A percentile compares a stretch with the other conserved stretches of the same genome.
These are phyloP conservation scores for Scylla paramamosain DNA, from an alignment of 1,140 invertebrate species.

Conservation along the genomic window DNA sequence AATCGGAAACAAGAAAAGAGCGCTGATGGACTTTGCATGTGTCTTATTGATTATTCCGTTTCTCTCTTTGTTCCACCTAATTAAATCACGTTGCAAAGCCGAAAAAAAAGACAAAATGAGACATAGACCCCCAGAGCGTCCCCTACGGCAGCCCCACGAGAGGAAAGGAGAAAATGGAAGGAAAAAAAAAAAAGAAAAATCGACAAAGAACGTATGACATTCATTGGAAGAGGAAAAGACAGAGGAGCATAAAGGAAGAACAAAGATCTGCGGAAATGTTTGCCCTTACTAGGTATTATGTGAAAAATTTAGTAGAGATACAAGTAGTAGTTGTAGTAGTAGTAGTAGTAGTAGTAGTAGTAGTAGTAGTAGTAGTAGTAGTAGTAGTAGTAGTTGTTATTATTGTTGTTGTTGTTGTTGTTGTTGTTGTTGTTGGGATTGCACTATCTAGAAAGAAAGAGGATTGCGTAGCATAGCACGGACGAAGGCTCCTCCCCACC, in stretches of 20 bases:
- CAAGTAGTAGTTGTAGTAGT: too few species aligned
- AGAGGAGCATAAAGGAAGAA: background rate
- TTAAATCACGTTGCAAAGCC: conserved; percentile 12
- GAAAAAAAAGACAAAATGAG: background rate
- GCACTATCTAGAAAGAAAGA: too few species aligned
- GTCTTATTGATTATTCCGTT: background rate
- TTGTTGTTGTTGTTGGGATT: too few species aligned
- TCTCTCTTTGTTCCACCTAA: conserved; percentile 2
- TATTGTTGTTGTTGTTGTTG: too few species aligned
- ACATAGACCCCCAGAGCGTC: background rate
- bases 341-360: too few species aligned
- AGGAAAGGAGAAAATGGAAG: background rate
- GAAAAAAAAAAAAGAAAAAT: background rate
- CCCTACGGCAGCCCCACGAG: background rate
- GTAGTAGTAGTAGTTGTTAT: too few species aligned
- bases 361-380: too few species aligned
- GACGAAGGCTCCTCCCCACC: too few species aligned
- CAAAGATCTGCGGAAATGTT: background rate
- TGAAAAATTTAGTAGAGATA: too few species aligned
- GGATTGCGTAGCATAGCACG: too few species aligned
- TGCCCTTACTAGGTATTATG: background rate
- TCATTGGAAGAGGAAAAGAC: too few species aligned
- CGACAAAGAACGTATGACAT: too few species aligned
- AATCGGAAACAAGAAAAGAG: background rate
- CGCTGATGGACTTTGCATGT: background rate